Evolutionary conservation across 2,888 invertebrate species (phyloP).

Genomic region (Halictus ligatus): DNA sequence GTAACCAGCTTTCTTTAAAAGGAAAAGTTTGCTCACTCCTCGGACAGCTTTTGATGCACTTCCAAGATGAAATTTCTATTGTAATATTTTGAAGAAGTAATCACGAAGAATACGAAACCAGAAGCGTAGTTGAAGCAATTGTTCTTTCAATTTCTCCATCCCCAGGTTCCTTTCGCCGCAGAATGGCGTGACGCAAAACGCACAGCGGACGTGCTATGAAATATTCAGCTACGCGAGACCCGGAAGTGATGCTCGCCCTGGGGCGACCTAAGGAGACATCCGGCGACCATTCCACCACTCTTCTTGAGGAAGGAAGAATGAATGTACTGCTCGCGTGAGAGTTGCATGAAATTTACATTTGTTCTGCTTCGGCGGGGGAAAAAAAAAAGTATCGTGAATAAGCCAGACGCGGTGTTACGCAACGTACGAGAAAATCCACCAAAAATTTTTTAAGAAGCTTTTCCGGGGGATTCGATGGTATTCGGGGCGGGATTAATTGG

Average conservation of each 20-base stretch:
- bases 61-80: background rate
- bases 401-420: background rate
- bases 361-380: too few relatives aligned
- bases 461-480: background rate
- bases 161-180: background rate
- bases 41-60: background rate
- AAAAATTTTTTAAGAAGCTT: background rate
- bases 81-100: background rate
- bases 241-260: background rate
- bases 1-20: background rate
- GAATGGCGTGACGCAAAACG: background rate
- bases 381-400: background rate
- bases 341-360: background rate
- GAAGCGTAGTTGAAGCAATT: background rate
- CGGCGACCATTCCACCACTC: background rate
- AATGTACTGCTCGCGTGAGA: background rate
- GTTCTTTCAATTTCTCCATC: too few relatives aligned
- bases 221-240: conserved; percentile 4
- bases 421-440: background rate
- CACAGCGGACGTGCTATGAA: background rate
- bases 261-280: background rate
- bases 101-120: background rate
- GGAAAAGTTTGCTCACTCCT: background rate
- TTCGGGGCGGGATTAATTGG: background rate
- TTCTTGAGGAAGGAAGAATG: too few relatives aligned